Conservation (phyloP, 2,113 vertebrate species). For the Dunckerocampus dactyliophorus region DNA sequence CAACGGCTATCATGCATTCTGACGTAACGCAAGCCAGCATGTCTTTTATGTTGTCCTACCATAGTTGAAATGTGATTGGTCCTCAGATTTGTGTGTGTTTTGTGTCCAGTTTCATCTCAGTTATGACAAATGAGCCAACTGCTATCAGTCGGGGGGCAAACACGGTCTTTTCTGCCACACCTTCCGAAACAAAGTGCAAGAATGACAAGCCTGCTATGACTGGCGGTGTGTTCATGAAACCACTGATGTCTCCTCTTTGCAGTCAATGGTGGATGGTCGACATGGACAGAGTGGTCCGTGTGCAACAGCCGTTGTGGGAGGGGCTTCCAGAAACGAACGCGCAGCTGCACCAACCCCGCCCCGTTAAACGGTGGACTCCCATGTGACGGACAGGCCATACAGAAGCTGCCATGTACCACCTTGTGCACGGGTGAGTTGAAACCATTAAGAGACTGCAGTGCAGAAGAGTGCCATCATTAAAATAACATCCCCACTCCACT, state of each 20-base stretch:
- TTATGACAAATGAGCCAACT: too few species aligned
- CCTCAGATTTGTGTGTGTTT: background rate
- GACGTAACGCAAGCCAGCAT: background rate
- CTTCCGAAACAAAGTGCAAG: too few species aligned
- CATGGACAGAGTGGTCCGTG: conserved; percentile 92
- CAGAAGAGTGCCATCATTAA: too few species aligned
- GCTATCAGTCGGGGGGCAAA: too few species aligned
- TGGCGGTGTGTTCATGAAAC: background rate
- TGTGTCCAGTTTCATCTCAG: too few species aligned
- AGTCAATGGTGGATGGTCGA: conserved; percentile 96
- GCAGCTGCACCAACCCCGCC: conserved; percentile 93
- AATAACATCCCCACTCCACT: background rate
- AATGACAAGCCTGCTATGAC: too few species aligned
- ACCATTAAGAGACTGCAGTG: too few species aligned
- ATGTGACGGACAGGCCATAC: conserved; percentile 87
- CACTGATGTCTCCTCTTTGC: conserved; percentile 15
- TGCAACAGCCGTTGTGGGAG: conserved; percentile 91
- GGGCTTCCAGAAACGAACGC: conserved; percentile 88
- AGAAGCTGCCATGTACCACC: conserved; percentile 89
- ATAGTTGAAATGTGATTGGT: background rate
- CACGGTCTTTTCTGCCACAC: too few species aligned
- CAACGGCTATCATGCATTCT: background rate
- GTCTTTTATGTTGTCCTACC: background rate
- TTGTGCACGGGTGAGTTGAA: conserved; percentile 82
- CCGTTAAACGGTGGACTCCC: conserved; percentile 90